Evolutionary conservation across 2,888 invertebrate genomes (phyloP).

Genomic region (Schizotus pectinicornis): DNA sequence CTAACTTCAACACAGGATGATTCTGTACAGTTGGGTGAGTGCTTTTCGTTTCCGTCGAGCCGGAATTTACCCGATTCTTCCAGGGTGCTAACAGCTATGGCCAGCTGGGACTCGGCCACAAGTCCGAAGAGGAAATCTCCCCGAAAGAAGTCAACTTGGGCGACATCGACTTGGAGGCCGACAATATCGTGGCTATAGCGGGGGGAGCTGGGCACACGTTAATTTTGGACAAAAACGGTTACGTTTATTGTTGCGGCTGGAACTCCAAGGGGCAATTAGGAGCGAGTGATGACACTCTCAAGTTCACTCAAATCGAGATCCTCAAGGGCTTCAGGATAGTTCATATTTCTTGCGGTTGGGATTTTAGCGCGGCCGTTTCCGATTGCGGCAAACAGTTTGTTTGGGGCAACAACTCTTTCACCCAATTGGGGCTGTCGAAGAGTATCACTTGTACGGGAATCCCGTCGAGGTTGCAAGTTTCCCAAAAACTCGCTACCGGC

Average conservation of each 20-base stretch:
- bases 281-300: constrained; percentile 60
- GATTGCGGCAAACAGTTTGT: constrained; percentile 72
- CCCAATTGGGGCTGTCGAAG: constrained; percentile 72
- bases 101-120: constrained; percentile 73
- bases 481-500: constrained; percentile 59
- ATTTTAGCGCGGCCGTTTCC: constrained; percentile 77
- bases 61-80: constrained; percentile 11
- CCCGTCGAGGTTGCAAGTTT: constrained; percentile 56
- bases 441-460: constrained; percentile 57
- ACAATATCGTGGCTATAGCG: constrained; percentile 67
- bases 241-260: constrained; percentile 78
- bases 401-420: constrained; percentile 84
- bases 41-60: not conserved
- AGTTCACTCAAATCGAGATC: constrained; percentile 67
- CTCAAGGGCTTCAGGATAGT: constrained; percentile 64
- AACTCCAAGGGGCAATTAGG: constrained; percentile 78
- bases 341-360: constrained; percentile 81
- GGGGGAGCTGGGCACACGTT: constrained; percentile 83
- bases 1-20: constrained; percentile 42
- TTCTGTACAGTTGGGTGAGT: constrained; percentile 54
- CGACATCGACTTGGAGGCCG: constrained; percentile 51
- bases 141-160: constrained; percentile 59
- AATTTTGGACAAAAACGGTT: constrained; percentile 70
- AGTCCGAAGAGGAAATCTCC: constrained; percentile 70
- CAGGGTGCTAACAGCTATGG: constrained; percentile 87